These are phyloP conservation scores for Heterocephalus glaber DNA, from an alignment of 2,113 vertebrate genomes.

Conservation along the genomic window DNA sequence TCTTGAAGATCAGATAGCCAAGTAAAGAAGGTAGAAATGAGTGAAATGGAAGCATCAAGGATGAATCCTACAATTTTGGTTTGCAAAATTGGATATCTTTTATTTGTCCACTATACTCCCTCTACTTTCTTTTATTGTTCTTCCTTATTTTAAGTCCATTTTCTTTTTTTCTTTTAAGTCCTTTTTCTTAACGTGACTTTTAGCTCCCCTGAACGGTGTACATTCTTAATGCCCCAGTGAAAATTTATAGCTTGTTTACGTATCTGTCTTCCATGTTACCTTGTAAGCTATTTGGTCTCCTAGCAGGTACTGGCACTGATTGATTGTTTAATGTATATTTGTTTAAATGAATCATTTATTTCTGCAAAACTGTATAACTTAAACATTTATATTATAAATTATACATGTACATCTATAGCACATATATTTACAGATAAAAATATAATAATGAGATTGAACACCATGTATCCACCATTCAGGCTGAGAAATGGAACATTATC, in stretches of 20 bases:
- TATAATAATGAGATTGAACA: constrained; percentile 3
- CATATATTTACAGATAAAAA: background rate
- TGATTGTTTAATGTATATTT: background rate
- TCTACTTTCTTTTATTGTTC: background rate
- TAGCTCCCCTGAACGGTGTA: background rate
- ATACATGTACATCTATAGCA: background rate
- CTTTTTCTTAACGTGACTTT: background rate
- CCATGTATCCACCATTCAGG: background rate
- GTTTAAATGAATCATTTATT: constrained; percentile 21
- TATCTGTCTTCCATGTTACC: background rate
- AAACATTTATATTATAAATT: constrained; percentile 1
- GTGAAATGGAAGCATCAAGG: background rate
- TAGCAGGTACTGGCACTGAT: background rate
- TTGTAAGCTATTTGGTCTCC: background rate
- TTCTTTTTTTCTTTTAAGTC: background rate
- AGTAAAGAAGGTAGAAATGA: background rate
- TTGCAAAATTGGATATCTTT: background rate
- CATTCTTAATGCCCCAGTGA: background rate
- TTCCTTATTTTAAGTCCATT: background rate
- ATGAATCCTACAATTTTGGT: background rate
- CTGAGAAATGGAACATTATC: background rate
- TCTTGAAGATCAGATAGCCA: background rate
- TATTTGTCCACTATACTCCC: background rate
- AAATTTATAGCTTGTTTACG: background rate
- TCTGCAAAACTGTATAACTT: constrained; percentile 7